Percentiles rank a stretch among this genome's conserved stretches.
Conservation (phyloP, 2,888 invertebrate species). For the Cylloceria caligata region DNA sequence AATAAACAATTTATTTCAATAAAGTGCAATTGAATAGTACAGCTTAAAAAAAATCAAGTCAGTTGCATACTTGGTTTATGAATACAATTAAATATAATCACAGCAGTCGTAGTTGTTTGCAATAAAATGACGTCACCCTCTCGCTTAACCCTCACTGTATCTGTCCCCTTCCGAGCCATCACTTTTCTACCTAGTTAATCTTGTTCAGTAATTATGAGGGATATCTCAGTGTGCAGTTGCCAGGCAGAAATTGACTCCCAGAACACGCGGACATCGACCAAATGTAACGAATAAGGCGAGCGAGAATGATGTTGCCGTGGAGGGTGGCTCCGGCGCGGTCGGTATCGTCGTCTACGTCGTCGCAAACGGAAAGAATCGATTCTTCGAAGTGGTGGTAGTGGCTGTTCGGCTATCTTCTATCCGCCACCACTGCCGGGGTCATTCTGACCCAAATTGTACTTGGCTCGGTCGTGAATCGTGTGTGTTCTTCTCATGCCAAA, state of each 20-base stretch:
- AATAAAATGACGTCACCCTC: too few species aligned
- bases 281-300: neutral
- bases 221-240: conserved; percentile 33
- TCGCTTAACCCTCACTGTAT: too few species aligned
- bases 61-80: too few species aligned
- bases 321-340: conserved; percentile 10
- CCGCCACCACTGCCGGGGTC: conserved; percentile 62
- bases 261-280: neutral
- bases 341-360: conserved; percentile 53
- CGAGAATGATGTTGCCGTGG: neutral
- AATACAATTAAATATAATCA: too few species aligned
- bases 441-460: conserved; percentile 69
- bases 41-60: too few species aligned
- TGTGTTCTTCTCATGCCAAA: conserved; percentile 61
- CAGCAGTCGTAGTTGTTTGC: too few species aligned
- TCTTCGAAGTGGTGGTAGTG: conserved; percentile 48
- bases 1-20: too few species aligned
- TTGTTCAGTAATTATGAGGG: neutral
- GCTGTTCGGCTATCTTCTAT: conserved; percentile 17
- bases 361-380: conserved; percentile 62
- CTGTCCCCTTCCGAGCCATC: too few species aligned
- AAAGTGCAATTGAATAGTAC: too few species aligned
- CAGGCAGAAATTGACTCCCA: conserved; percentile 34
- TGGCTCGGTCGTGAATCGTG: conserved; percentile 57
- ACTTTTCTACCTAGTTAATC: too few species aligned